Percentiles rank a stretch among this genome's conserved stretches.
Conservation (phyloP, 2,797 vertebrate genomes). For the Capromys pilorides region DNA sequence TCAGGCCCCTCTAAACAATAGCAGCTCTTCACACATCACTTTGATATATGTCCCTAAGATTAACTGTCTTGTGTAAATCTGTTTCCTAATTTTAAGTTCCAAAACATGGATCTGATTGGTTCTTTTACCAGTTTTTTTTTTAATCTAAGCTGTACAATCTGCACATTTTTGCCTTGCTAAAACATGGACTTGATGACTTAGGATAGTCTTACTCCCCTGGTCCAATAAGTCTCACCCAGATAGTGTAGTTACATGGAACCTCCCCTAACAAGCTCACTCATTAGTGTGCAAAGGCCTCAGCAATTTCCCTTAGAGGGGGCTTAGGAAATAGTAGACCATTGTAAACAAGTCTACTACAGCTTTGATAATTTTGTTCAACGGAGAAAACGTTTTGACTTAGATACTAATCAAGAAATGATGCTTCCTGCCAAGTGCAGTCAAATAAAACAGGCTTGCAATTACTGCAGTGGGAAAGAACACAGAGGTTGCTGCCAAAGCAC, state of each 20-base stretch:
- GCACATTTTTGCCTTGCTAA: constrained; percentile 45
- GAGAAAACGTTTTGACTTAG: constrained; percentile 66
- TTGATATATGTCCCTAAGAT: constrained; percentile 26
- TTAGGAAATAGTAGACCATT: constrained; percentile 59
- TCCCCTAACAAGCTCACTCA: constrained; percentile 22
- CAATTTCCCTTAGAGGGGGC: constrained; percentile 16
- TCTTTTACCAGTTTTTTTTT: not conserved
- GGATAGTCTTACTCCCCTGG: not conserved
- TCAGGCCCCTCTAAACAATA: not conserved
- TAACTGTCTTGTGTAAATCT: constrained; percentile 54
- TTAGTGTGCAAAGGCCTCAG: constrained; percentile 6
- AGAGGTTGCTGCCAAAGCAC: constrained; percentile 23
- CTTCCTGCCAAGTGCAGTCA: constrained; percentile 60
- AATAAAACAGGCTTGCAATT: constrained; percentile 59
- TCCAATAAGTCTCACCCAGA: constrained; percentile 57
- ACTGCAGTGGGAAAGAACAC: constrained; percentile 13
- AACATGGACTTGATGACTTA: constrained; percentile 28
- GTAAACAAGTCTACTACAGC: constrained; percentile 51
- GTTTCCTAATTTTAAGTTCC: constrained; percentile 69
- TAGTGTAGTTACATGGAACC: constrained; percentile 3
- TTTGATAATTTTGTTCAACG: constrained; percentile 66
- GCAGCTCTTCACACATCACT: not conserved
- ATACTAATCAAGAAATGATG: constrained; percentile 68
- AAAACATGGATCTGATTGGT: constrained; percentile 62
- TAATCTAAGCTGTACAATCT: constrained; percentile 40